These are phyloP conservation scores for Laticauda colubrina DNA, from an alignment of 2,113 vertebrate species.

Conservation along the genomic window DNA sequence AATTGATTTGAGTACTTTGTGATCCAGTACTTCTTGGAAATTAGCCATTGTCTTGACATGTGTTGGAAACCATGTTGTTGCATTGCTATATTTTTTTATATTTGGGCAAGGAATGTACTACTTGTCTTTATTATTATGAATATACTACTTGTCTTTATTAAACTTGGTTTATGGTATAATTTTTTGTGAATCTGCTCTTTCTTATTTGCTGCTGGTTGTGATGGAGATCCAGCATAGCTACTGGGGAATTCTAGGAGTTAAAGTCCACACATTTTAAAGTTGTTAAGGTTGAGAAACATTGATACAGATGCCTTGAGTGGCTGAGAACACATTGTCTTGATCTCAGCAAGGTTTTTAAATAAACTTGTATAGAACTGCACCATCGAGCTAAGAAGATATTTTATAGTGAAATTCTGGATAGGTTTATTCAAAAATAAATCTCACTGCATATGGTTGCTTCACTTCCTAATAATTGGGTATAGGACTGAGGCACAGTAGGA, in stretches of 20 bases:
- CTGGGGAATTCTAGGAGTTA: neutral
- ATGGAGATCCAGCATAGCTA: neutral
- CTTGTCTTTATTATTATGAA: neutral
- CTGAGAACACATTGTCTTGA: neutral
- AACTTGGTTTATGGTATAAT: neutral
- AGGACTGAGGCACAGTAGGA: neutral
- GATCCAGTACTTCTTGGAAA: neutral
- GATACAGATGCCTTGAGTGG: neutral
- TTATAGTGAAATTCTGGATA: neutral
- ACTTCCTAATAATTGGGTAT: neutral
- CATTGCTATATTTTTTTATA: neutral
- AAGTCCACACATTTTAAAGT: neutral
- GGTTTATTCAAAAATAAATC: neutral
- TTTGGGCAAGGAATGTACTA: neutral
- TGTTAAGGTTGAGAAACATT: neutral
- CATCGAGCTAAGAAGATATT: neutral
- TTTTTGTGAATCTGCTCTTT: neutral
- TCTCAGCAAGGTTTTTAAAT: neutral
- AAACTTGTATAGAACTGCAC: neutral
- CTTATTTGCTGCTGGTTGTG: neutral
- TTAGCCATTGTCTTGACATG: neutral
- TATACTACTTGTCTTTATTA: neutral
- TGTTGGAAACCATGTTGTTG: neutral
- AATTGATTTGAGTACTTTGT: neutral
- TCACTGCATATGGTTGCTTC: neutral